These are phyloP conservation scores for Agrochola litura DNA, from an alignment of 2,888 invertebrate genomes.

Conservation along the genomic window DNA sequence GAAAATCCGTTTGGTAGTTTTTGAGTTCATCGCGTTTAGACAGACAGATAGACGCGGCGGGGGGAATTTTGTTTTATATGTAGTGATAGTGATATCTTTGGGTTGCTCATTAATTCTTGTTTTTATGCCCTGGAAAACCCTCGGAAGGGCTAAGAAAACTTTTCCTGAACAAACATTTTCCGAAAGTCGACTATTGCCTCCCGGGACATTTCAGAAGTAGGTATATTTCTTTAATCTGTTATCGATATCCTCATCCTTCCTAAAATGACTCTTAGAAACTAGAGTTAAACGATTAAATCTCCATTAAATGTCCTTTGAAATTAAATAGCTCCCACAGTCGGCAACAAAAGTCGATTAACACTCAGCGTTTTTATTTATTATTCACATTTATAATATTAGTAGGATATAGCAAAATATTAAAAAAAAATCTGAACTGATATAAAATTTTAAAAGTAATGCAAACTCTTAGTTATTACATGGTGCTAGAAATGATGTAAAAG, in stretches of 20 bases:
- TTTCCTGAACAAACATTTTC: slow-evolving; percentile 47
- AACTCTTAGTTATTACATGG: background rate
- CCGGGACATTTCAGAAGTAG: slow-evolving; percentile 9
- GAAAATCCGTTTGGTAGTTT: background rate
- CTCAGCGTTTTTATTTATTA: background rate
- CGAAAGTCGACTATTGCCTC: slow-evolving; percentile 14
- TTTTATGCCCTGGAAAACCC: slow-evolving; percentile 38
- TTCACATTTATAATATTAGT: too few relatives aligned
- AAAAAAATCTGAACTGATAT: background rate
- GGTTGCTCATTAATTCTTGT: slow-evolving; percentile 51
- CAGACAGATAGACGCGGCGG: background rate
- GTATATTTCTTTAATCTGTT: slow-evolving; percentile 30
- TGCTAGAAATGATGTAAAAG: background rate
- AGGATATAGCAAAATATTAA: too few relatives aligned
- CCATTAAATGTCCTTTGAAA: slow-evolving; percentile 4
- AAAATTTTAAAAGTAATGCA: background rate
- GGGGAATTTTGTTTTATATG: background rate
- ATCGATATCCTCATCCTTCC: slow-evolving; percentile 13
- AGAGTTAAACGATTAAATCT: background rate
- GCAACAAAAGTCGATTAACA: background rate
- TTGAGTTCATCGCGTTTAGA: background rate
- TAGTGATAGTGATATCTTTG: slow-evolving; percentile 19
- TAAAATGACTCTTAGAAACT: background rate
- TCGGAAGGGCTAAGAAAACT: slow-evolving; percentile 38
- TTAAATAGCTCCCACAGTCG: background rate